A percentile compares a stretch with the other conserved stretches of the same genome.
Conservation (phyloP, 2,797 vertebrate genomes). For the Sarcoramphus papa region DNA sequence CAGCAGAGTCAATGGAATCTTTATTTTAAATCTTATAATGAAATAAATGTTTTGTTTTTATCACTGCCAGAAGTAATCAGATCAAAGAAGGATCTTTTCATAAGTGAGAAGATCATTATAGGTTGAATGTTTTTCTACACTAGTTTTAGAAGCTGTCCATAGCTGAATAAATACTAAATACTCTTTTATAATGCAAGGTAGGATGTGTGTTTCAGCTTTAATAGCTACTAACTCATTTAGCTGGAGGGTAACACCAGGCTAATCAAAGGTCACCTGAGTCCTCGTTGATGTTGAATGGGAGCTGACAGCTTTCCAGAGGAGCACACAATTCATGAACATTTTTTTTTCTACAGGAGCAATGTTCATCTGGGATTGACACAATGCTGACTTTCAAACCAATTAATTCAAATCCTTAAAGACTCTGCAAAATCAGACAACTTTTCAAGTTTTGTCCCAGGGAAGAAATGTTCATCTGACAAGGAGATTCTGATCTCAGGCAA, state of each 20-base stretch:
- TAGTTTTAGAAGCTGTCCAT: neutral
- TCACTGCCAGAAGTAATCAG: neutral
- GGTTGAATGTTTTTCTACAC: neutral
- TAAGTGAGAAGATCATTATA: neutral
- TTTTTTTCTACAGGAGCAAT: neutral
- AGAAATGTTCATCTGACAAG: neutral
- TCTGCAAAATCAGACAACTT: neutral
- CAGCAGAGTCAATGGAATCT: neutral
- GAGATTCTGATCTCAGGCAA: neutral
- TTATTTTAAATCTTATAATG: neutral
- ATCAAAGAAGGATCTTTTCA: neutral
- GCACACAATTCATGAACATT: neutral
- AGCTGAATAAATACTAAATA: conserved; percentile 40
- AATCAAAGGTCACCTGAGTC: conserved; percentile 47
- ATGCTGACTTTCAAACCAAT: conserved; percentile 37
- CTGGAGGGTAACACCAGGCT: conserved; percentile 46
- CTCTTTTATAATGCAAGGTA: conserved; percentile 21
- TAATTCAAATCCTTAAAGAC: conserved; percentile 41
- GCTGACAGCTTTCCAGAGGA: conserved; percentile 40
- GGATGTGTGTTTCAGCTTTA: conserved; percentile 32
- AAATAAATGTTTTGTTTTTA: neutral
- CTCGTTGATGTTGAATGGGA: conserved; percentile 49
- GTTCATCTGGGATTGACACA: conserved; percentile 21
- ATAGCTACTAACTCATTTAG: conserved; percentile 58
- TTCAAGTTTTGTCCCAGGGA: neutral